Conservation (phyloP, 2,113 vertebrate genomes). For the Pterocles orientalis region DNA sequence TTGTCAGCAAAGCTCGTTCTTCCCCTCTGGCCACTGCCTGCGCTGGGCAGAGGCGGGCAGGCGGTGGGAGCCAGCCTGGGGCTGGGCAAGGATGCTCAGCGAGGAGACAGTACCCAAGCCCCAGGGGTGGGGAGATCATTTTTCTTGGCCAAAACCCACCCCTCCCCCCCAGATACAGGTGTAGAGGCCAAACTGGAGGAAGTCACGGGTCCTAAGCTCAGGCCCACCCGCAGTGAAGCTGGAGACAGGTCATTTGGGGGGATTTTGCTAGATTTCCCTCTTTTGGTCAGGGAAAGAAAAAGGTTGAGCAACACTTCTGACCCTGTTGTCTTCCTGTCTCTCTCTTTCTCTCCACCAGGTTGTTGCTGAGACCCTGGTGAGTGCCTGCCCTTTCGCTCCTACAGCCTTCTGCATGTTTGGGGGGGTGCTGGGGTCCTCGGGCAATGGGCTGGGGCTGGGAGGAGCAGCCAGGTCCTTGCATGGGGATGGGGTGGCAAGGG, state of each 20-base stretch:
- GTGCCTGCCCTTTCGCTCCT: constrained; percentile 41
- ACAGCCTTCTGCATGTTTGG: neutral
- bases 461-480: neutral
- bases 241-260: neutral
- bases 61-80: neutral
- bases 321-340: constrained; percentile 70
- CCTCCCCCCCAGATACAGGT: neutral
- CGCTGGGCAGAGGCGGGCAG: neutral
- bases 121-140: neutral
- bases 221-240: neutral
- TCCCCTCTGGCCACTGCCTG: neutral
- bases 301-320: constrained; percentile 60
- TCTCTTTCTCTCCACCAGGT: constrained; percentile 75
- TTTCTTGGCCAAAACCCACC: neutral
- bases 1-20: neutral
- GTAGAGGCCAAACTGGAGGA: neutral
- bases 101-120: neutral
- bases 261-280: neutral
- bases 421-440: neutral
- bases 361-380: constrained; percentile 84
- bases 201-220: neutral
- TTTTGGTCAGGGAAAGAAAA: neutral
- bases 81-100: neutral
- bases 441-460: neutral
- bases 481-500: neutral